Percentiles rank a stretch among this genome's conserved stretches.
phyloP scores from a whole-genome alignment of 2,113 vertebrate species.

The Trochalopteron elliotii region DNA sequence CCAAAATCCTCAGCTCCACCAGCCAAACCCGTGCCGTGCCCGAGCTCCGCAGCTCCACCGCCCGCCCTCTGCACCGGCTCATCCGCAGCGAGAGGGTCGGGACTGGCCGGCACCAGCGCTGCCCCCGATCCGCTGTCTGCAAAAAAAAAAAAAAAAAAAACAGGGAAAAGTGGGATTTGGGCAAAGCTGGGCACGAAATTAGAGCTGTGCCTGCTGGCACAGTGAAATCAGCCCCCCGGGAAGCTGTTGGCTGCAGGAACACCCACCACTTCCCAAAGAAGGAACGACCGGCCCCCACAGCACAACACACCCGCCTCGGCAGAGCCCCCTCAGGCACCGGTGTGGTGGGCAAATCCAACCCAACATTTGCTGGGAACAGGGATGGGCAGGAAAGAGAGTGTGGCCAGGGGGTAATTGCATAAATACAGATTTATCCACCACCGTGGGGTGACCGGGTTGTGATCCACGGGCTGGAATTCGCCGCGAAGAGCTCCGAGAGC shows the following conservation, averaged over 20 bases:
- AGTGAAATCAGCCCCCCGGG: neutral
- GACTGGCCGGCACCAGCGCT: neutral
- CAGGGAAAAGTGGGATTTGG: neutral
- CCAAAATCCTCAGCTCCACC: neutral
- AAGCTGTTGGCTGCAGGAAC: neutral
- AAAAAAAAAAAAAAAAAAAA: neutral
- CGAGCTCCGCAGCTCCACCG: neutral
- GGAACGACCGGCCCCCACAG: neutral
- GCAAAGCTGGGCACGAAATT: neutral
- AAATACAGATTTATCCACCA: neutral
- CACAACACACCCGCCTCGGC: neutral
- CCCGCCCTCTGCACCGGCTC: neutral
- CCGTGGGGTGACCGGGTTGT: rapidly evolving
- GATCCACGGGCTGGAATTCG: neutral
- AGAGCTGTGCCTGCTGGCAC: neutral
- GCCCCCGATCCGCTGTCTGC: slow-evolving; percentile 23
- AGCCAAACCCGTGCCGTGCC: neutral
- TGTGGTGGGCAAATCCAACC: neutral
- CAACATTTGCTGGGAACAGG: neutral
- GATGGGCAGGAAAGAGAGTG: neutral
- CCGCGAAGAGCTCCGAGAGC: neutral
- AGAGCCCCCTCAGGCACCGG: neutral
- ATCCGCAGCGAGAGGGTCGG: neutral
- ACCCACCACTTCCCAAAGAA: neutral
- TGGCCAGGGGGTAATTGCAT: neutral